phyloP scores from a whole-genome alignment of 2,888 invertebrate genomes.

The Lobophora halterata region DNA sequence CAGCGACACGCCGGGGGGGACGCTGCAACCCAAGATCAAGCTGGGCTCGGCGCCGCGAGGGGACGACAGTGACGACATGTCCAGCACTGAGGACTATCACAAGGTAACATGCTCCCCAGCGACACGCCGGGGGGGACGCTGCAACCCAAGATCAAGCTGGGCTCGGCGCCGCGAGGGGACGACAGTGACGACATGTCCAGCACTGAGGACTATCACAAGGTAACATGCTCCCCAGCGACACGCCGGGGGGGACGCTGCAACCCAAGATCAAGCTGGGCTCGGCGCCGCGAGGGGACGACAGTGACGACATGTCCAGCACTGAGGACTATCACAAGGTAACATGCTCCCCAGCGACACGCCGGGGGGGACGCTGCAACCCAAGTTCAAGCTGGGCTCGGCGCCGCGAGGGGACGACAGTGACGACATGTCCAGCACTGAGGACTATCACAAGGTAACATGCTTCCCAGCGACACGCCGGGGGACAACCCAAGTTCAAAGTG shows the following conservation, averaged over 20 bases:
- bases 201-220: constrained; percentile 80
- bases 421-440: too few relatives aligned
- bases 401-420: too few relatives aligned
- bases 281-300: constrained; percentile 70
- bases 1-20: too few relatives aligned
- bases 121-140: too few relatives aligned
- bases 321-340: constrained; percentile 78
- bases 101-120: constrained; percentile 53
- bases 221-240: constrained; percentile 32
- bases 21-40: constrained; percentile 48
- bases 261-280: constrained; percentile 61
- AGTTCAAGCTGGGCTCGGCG: too few relatives aligned
- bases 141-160: constrained; percentile 55
- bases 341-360: too few relatives aligned
- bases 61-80: constrained; percentile 82
- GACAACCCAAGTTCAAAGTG: too few relatives aligned
- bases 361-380: too few relatives aligned
- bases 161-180: constrained; percentile 61
- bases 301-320: constrained; percentile 82
- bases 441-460: too few relatives aligned
- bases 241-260: too few relatives aligned
- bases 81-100: constrained; percentile 81
- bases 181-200: constrained; percentile 83
- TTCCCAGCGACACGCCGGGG: too few relatives aligned
- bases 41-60: constrained; percentile 57